Base-by-base conservation (phyloP, 2,888 invertebrate species). In the Eupsilia transversa region DNA sequence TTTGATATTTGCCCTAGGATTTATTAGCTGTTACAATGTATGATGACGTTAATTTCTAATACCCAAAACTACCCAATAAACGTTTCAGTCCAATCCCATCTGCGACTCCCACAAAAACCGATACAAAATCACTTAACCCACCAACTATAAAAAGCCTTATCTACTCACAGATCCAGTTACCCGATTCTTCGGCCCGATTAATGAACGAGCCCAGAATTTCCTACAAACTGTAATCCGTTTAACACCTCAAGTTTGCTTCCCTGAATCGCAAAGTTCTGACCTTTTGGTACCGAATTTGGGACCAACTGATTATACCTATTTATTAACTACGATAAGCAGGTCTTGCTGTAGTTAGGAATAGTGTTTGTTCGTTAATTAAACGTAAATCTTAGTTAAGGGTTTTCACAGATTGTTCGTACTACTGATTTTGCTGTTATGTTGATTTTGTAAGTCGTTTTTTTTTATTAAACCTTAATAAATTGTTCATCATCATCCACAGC, bases 221-320 rank as follows among this genome's bases (percentile, higher is more conserved):
- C 76, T 78, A 83, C 87, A 74, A 91, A 92, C 90, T 89, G 87
- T 93, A 92, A 93, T 93, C 92, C 90, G 88, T 92, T 93, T 92
- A 92, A 90, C 92, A 92, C 92, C 89, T 91, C 86, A 90, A 91
- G 89, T 92, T 90, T 82, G 73, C 76, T 46, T 83, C 79, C 77
- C 74, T 82, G 89, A 90, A 90, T 92, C 87, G 84, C 79, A 76
- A 91, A 91, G 86, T 91, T 82, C 23, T 43, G 57, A 82, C 78
- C 82, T 79, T 73, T 52, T 49, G 56, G 33, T 52, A n/a, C 77
- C 75, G 82, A 89, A 90, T 88, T 86, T 90, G 88, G 91, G 89
- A 86, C 86, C 81, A 87, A 89, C 89, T 92, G 91, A 92, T 92
- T 92, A 90, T 88, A 85, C 85, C 90, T 88, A 92, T 91, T 92